These are phyloP conservation scores for Drosophila hamatofila DNA, from an alignment of 2,888 invertebrate genomes.

Conservation along the genomic window DNA sequence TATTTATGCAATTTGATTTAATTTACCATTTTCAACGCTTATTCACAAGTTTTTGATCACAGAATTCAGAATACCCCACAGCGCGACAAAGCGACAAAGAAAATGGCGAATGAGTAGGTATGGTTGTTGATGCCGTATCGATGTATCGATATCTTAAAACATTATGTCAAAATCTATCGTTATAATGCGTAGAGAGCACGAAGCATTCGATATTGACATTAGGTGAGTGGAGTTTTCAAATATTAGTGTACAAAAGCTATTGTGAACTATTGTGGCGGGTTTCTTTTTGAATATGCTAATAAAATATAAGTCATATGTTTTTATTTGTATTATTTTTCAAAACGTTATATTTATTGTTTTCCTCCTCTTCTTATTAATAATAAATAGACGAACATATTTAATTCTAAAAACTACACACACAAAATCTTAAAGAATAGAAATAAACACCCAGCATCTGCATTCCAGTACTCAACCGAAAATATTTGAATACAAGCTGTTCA, in stretches of 20 bases:
- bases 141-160: conserved; percentile 30
- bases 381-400: conserved; percentile 50
- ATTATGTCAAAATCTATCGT: not conserved
- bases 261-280: not conserved
- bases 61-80: conserved; percentile 66
- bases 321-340: conserved; percentile 18
- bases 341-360: conserved; percentile 37
- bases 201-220: not conserved
- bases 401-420: conserved; percentile 52
- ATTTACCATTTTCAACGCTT: conserved; percentile 71
- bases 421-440: conserved; percentile 37
- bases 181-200: not conserved
- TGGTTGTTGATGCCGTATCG: conserved; percentile 18
- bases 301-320: not conserved
- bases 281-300: not conserved
- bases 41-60: conserved; percentile 70
- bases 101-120: conserved; percentile 59
- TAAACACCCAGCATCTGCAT: conserved; percentile 1
- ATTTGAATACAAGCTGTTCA: conserved; percentile 91
- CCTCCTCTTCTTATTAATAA: conserved; percentile 35
- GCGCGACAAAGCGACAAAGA: conserved; percentile 72
- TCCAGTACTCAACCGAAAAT: conserved; percentile 88
- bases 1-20: conserved; percentile 17
- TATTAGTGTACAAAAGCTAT: not conserved
- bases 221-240: conserved; percentile 13